A percentile compares a stretch with the other conserved stretches of the same genome.
These are phyloP conservation scores for Apodemia duryi DNA, from an alignment of 2,888 invertebrate genomes.

Conservation along the genomic window DNA sequence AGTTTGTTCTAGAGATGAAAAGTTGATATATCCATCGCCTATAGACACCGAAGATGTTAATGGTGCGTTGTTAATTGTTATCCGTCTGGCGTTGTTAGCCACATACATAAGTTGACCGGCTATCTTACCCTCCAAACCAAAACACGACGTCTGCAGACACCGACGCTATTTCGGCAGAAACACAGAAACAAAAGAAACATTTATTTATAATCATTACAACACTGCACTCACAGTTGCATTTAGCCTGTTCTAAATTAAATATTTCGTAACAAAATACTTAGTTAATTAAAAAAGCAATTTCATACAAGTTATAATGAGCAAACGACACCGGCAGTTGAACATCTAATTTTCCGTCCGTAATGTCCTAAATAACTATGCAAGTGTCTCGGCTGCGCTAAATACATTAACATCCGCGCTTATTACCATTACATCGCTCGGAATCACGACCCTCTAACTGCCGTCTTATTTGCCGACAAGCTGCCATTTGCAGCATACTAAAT, in stretches of 20 bases:
- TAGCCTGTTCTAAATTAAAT: neutral
- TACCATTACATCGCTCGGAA: conserved; percentile 50
- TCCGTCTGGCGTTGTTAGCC: no score
- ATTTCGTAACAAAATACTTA: neutral
- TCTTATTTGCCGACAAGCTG: conserved; percentile 68
- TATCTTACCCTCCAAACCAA: no score
- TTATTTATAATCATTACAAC: neutral
- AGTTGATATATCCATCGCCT: no score
- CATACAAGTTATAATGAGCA: conserved; percentile 17
- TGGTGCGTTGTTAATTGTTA: no score
- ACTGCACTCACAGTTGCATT: neutral
- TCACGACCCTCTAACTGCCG: conserved; percentile 70
- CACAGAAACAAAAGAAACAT: neutral
- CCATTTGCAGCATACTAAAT: conserved; percentile 24
- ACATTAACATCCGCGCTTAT: conserved; percentile 48
- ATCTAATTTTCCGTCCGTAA: conserved; percentile 32
- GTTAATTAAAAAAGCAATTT: conserved; percentile 16
- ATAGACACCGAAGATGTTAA: no score
- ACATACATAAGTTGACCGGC: no score
- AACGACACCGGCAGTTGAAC: conserved; percentile 19
- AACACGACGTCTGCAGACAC: no score
- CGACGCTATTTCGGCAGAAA: neutral
- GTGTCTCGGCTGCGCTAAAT: conserved; percentile 32
- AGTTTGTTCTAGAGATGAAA: no score
- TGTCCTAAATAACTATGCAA: conserved; percentile 46